Conservation (phyloP, 2,113 vertebrate species). For the Mormyrus iriodes region DNA sequence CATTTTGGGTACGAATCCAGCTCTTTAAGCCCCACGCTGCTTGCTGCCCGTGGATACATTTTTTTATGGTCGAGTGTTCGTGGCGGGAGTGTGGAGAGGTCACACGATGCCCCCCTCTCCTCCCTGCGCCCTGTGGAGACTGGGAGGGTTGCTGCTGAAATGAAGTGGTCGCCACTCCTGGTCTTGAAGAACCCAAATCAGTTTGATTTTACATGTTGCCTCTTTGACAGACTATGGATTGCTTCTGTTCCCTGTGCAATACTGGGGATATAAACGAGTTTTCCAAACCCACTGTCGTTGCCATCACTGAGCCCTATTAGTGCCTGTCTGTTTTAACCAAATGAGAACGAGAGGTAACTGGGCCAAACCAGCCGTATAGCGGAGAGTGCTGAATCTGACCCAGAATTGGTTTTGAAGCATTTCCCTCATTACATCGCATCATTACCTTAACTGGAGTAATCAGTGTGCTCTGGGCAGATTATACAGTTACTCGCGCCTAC, state of each 20-base stretch:
- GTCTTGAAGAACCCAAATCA: background rate
- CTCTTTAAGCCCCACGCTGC: background rate
- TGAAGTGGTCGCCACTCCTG: background rate
- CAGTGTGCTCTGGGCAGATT: background rate
- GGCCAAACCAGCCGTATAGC: background rate
- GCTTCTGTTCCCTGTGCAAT: background rate
- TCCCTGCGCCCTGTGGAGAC: background rate
- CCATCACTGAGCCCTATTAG: background rate
- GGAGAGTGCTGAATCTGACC: background rate
- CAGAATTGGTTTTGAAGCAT: constrained; percentile 1
- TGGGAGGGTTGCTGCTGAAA: background rate
- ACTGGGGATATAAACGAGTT: background rate
- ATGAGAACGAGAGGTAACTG: background rate
- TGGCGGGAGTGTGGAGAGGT: background rate
- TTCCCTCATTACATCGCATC: background rate
- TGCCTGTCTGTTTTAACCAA: background rate
- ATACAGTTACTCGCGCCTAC: background rate
- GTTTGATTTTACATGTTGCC: background rate
- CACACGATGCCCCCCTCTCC: background rate
- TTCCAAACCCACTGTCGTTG: background rate
- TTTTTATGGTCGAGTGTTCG: background rate
- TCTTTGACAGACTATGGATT: background rate
- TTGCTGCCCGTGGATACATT: background rate
- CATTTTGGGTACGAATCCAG: background rate
- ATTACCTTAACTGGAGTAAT: background rate